These are phyloP conservation scores for Orestias chungarensis DNA, from an alignment of 2,797 vertebrate genomes.

Conservation along the genomic window DNA sequence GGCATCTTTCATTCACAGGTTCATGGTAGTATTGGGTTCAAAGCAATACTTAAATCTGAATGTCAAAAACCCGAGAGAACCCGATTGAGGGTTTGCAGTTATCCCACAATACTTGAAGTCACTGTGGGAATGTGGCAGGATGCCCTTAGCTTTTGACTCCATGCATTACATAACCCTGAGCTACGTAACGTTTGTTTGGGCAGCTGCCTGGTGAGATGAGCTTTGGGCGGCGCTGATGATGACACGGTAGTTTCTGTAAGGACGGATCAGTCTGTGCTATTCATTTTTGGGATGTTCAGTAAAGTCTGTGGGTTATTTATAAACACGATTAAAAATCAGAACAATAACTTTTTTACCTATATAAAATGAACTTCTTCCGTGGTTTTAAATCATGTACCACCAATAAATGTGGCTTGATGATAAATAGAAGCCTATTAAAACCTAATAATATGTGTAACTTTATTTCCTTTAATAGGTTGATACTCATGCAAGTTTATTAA, in stretches of 20 bases:
- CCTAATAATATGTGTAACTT: no score
- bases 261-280: slow-evolving; percentile 20
- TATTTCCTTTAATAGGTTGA: no score
- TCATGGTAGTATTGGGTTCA: slow-evolving; percentile 21
- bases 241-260: slow-evolving; percentile 19
- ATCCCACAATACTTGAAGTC: slow-evolving; percentile 22
- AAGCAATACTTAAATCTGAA: slow-evolving; percentile 22
- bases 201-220: slow-evolving; percentile 73
- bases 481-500: no score
- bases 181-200: slow-evolving; percentile 75
- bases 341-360: not conserved
- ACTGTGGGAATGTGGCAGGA: slow-evolving; percentile 49
- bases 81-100: slow-evolving; percentile 2
- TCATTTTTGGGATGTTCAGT: slow-evolving; percentile 21
- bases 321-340: not conserved
- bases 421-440: no score
- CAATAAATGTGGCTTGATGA: not conserved
- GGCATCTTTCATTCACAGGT: slow-evolving; percentile 39
- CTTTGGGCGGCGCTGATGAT: slow-evolving; percentile 43
- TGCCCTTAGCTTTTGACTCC: slow-evolving; percentile 51
- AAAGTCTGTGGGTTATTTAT: not conserved
- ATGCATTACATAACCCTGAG: slow-evolving; percentile 73
- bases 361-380: no score
- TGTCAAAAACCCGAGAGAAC: slow-evolving; percentile 2
- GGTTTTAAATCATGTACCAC: no score